A percentile compares a stretch with the other conserved stretches of the same genome.
Conservation (phyloP, 2,113 vertebrate species). For the Orcinus orca region DNA sequence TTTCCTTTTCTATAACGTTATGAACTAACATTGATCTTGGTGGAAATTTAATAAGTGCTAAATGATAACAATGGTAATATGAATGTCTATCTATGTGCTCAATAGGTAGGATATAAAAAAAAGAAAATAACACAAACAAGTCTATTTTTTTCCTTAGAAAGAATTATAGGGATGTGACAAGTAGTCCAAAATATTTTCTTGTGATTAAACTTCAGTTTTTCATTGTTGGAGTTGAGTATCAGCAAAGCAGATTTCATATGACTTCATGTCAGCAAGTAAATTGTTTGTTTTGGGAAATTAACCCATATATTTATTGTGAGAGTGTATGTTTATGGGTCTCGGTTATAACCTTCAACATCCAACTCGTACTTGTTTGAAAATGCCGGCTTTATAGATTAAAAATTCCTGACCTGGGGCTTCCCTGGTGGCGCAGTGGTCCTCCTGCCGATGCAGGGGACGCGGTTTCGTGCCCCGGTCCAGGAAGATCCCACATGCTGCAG, state of each 20-base stretch:
- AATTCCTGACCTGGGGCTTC: background rate
- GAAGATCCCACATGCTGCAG: too few species aligned
- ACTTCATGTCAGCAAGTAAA: background rate
- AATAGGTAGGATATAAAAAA: background rate
- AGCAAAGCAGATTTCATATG: background rate
- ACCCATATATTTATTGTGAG: background rate
- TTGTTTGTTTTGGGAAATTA: background rate
- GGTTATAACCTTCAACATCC: background rate
- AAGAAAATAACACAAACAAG: background rate
- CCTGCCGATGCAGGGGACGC: too few species aligned
- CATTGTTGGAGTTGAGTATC: background rate
- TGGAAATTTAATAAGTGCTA: background rate
- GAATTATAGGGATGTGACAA: background rate
- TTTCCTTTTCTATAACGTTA: background rate
- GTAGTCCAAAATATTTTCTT: background rate
- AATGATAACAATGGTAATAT: background rate
- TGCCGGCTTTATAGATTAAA: background rate
- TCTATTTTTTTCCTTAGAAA: background rate
- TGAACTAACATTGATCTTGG: background rate
- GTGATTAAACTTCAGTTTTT: background rate
- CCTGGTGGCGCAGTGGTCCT: too few species aligned
- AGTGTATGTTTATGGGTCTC: background rate
- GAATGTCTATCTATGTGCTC: background rate
- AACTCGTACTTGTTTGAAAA: background rate
- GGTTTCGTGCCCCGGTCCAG: too few species aligned